These are phyloP conservation scores for Microctonus aethiopoides DNA, from an alignment of 2,888 invertebrate species.

Conservation along the genomic window DNA sequence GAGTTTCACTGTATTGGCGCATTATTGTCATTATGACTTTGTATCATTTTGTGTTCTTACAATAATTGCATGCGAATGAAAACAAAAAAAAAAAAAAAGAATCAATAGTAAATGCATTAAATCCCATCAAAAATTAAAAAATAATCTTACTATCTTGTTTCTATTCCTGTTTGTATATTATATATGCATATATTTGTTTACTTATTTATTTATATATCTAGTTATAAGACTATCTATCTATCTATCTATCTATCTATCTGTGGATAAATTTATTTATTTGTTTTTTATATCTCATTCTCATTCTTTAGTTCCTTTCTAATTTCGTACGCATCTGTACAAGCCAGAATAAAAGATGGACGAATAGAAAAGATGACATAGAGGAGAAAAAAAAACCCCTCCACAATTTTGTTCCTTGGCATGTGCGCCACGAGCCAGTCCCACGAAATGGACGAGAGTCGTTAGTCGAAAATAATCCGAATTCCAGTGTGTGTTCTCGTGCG, in stretches of 20 bases:
- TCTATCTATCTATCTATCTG: not conserved
- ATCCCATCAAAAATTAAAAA: not conserved
- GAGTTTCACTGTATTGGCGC: constrained; percentile 28
- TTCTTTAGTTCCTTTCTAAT: not conserved
- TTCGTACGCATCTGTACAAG: not conserved
- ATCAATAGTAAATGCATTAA: no score
- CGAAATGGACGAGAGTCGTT: constrained; percentile 42
- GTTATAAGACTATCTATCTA: not conserved
- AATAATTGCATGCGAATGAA: no score
- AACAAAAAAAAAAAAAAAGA: no score
- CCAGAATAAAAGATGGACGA: constrained; percentile 5
- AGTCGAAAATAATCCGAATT: constrained; percentile 44
- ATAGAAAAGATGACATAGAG: constrained; percentile 4
- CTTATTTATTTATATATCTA: not conserved
- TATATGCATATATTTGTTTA: not conserved
- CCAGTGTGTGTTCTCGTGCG: constrained; percentile 35
- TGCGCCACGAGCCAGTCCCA: constrained; percentile 36
- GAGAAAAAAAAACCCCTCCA: constrained; percentile 10
- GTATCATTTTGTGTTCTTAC: not conserved
- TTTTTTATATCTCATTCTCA: not conserved
- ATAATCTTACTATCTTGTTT: not conserved
- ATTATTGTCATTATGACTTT: not conserved
- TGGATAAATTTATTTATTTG: no score
- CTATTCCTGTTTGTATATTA: not conserved
- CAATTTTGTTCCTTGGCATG: constrained; percentile 20